Evolutionary conservation across 1,140 invertebrate genomes (phyloP), one percentile per base, ranked within the genome.

Genomic region (Procambarus virginalis): DNA sequence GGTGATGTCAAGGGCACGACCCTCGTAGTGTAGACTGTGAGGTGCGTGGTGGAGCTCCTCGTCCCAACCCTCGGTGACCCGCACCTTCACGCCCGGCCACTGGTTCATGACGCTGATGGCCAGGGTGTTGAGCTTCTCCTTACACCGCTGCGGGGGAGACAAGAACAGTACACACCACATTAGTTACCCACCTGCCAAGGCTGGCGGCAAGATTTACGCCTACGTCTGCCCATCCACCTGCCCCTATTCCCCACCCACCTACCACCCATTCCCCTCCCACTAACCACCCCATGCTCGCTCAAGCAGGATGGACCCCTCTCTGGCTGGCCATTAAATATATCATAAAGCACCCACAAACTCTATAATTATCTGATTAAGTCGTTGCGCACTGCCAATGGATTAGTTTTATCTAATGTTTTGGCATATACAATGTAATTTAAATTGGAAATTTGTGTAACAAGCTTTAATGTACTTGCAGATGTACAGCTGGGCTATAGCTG

Each of bases 91-190:
- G 45, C 97, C 97, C 0, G 98, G 98, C 98, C 98, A 99, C 93
- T 98, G 97, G 94, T 99, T 99, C 97, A 99, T 98, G 93, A 99
- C 98, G 89, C 97, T 97, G 93, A 99, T 98, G 46, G 98, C 98
- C 93, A 99, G 94, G 9, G 97, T 98, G 94, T 99, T 98, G 88
- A 99, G 94, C 94, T 98, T 99, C 94, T 99, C 98, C 94, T 98
- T 98, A 94, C 97, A 98, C 93, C 98, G 96, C 98, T 99, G 96
- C 34, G 96, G 95, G 94, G 70, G 91, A 34, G 34, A 34, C 34
- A 55, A 12, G 51, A 55, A 55, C 51, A 55, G 12, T 12, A 90
- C 80, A 82, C 51, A 91, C 6, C 17, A 14, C 20, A n/a, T 51
- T 84, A 70, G 45, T 76, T 17, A 14, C 1, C 5, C 2, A n/a